Base-by-base conservation (phyloP, 2,888 invertebrate species). In the Epirrita christyi region DNA sequence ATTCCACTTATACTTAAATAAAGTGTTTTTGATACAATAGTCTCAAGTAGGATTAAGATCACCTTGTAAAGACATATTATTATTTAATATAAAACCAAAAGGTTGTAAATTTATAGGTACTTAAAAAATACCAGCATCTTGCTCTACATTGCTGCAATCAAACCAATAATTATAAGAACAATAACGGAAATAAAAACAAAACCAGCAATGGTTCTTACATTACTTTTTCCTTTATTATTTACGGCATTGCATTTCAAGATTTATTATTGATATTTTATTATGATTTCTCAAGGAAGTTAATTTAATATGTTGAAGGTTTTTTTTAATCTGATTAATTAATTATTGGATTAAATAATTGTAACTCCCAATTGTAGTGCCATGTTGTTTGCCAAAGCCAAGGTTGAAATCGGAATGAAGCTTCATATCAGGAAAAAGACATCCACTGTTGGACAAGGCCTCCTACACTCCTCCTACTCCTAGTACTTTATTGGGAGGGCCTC, bases 241-340 rank as follows among this genome's bases (percentile, higher is more conserved):
- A 40, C 29, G 10, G 15, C 40, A 48, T 48, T 47, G 27, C 36
- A 36, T 36, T 11, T 28, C 21, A n/a, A 13, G 34, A 7, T 27
- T 42, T 21, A 34, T 21, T 5, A 11, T 11, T 9, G 5, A 0
- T 11, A 28, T 28, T 45, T 57, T 47, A 13, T 37, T 59, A 53
- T 53, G 40, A 55, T 48, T 54, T 51, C 45, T 29, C 56, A 59
- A 56, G 61, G 63, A 59, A 59, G 57, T 50, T 13, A 15, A 11
- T 34, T 13, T 52, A 45, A 34, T 29, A 13, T 37, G 32, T 10
- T 36, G n/a, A 32, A 32, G 32, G 32, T 7, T 7, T 32, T 7
- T 7, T 32, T 32, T 32, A 32, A 6, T 5, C 32, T 32, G n/a
- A 9, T 32, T 7, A 7, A 8, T 7, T 5, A 32, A 32, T 32